Base-by-base conservation (phyloP, 2,113 vertebrate species). In the Clarias batrachus region DNA sequence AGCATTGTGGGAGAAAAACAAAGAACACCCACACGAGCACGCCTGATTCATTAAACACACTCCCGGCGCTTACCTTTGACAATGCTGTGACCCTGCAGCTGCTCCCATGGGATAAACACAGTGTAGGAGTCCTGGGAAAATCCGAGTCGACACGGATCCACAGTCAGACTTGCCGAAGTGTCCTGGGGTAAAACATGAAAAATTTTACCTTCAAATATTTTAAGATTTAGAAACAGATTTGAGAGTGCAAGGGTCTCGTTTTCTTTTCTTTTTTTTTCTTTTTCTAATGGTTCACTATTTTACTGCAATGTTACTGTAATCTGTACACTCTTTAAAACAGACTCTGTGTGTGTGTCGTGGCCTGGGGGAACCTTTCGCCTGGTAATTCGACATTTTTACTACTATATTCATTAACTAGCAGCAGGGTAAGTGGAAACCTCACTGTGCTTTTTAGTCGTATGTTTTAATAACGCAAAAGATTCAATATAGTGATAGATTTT, bases 101-200 rank as follows among this genome's bases (percentile, higher is more conserved):
- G 68, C 62, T 94, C 94, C 91, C 92, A 93, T 21, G 94, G 91
- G 93, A 96, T 91, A 85, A 95, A 93, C 91, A 96, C 91, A 19
- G 94, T 94, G 93, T 95, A 96, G 93, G 95, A 95, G 93, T 92
- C 94, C 91, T 94, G 93, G 91, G 95, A 94, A 93, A 96, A 96
- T 89, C 95, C 95, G 41, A 94, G 93, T 92, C 92, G 90, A 90
- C 95, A 95, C 1, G 90, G 90, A 81, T 92, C 70, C 85, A 90
- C 93, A 73, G 91, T 89, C 79, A 89, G 89, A 91, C 91, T 92
- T 89, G 89, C 90, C 92, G 91, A 93, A 91, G 89, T 92, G 91
- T 92, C 94, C 95, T 96, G 92, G 59, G 90, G 85, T 86, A 8
- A 78, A 83, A 90, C 37, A 48, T 37, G n/a, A 59, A 56, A 16